phyloP scores from a whole-genome alignment of 1,140 invertebrate genomes.

The Atta texana region DNA sequence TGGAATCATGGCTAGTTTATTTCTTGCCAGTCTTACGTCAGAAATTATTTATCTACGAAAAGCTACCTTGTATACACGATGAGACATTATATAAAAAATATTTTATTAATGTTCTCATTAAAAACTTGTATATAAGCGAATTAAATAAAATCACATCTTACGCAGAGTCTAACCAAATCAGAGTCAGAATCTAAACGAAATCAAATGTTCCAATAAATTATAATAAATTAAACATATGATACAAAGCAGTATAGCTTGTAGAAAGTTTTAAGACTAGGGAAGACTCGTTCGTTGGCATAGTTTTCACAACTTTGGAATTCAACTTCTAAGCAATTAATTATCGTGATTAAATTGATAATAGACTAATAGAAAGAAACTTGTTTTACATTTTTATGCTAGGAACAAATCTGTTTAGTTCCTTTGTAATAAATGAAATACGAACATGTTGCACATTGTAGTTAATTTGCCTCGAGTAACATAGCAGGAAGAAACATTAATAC shows the following conservation, averaged over 20 bases:
- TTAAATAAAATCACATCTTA: conserved; percentile 16
- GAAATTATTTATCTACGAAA: neutral
- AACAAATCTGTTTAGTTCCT: too few species aligned
- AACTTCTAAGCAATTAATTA: too few species aligned
- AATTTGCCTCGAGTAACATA: too few species aligned
- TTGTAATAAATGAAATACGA: too few species aligned
- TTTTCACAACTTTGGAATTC: too few species aligned
- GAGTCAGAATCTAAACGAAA: neutral
- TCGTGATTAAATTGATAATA: too few species aligned
- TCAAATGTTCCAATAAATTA: neutral
- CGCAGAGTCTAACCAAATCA: too few species aligned
- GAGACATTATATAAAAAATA: neutral
- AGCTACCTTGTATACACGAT: neutral
- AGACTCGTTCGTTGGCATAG: too few species aligned
- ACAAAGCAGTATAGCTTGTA: neutral
- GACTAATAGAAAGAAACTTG: too few species aligned
- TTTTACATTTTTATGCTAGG: too few species aligned
- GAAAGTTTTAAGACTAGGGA: neutral
- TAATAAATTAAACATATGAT: conserved; percentile 20
- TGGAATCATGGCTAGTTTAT: neutral
- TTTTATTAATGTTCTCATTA: conserved; percentile 17
- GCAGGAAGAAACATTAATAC: too few species aligned
- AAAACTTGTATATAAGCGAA: neutral
- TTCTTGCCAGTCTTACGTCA: neutral
- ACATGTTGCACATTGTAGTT: too few species aligned